Base-by-base conservation (phyloP, 2,797 vertebrate species). In the Taenioides sp. region DNA sequence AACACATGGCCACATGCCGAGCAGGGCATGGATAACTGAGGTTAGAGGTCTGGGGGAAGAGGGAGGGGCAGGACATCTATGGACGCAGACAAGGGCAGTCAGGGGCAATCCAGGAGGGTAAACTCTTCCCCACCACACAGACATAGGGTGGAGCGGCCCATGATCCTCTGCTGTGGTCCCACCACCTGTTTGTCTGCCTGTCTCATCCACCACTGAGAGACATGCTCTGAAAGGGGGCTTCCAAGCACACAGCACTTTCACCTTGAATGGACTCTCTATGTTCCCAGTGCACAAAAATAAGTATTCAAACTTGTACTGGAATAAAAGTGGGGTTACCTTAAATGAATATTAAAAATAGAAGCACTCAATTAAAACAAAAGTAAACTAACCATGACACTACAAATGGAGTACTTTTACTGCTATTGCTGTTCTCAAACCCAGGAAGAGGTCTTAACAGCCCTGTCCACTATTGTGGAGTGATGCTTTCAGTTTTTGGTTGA, bases 171-270 rank as follows among this genome's bases (percentile, higher is more conserved):
- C 83, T 86, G 80, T 84, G 86, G 81, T 83, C 58, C 37, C 49
- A 80, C 87, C 90, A 92, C 91, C 91, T 92, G 90, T 88, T 84
- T 81, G 88, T 78, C 76, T 82, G 80, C 79, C 75, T 86, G 82
- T 80, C 85, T 88, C 79, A 79, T 82, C 70, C 27, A 27, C 74
- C 72, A 78, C 83, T 71, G 72, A 75, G 62, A 71, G 77, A 70
- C 9, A 12, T 79, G 80, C 86, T 80, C 80, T 80, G 63, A 62
- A 62, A 62, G 60, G 65, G 71, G 74, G 74, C 78, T 82, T 55
- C 71, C 74, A 70, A 60, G 64, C 81, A 79, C 84, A 77, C 55
- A 81, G 60, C 58, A 69, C 66, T 40, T 68, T 77, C 22, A 66
- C 47, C 16, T 2, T 22, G 31, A 68, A 68, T 57, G n/a, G 65